Evolutionary conservation across 2,113 vertebrate genomes (phyloP), one percentile per base, ranked within the genome.

Genomic region (Trematomus loennbergii): DNA sequence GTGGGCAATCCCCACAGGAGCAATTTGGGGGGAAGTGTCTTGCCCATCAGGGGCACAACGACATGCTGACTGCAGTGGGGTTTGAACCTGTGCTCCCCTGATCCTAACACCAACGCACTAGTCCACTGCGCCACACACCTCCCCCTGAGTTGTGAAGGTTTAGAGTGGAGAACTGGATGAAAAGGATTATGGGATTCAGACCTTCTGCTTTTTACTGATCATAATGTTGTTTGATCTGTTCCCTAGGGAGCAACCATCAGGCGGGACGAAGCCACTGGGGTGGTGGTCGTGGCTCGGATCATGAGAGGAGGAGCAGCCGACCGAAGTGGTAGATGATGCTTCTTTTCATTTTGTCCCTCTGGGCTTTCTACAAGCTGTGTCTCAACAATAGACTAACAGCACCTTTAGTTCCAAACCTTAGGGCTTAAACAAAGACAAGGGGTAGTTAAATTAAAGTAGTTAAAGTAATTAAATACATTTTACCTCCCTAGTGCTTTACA

Each of bases 251-350:
- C 98, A 48, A 99, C 98, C 59, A 99, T 99, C 91, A 95, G 97
- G 61, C 90, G 97, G 66, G 97, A 98, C 12, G 98, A 99, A 2
- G 92, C 94, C 12, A 97, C 96, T 0, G 97, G 97, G 43, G 94
- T 96, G 0, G 96, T 99, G 10, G 94, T 97, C 49, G 97, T 99
- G 17, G 98, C 98, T 15, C 93, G 98, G 73, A 97, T 99, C 91
- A 99, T 99, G 98, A 96, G 96, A 80, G 98, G 97, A 17, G 97
- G 98, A 0, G 97, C 97, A 2, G 97, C 98, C 1, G 98, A 99
- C 89, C 94, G 98, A 75, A 99, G 98, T 1, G 97, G 96, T 96
- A 84, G 90, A 83, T 91, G 53, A 11, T 40, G 1, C 17, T 48
- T 48, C 15, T 55, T 25, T 71, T 59, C 13, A 43, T 29, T 4